Base-by-base conservation (phyloP, 1,140 invertebrate genomes). In the Bicyclus anynana region DNA sequence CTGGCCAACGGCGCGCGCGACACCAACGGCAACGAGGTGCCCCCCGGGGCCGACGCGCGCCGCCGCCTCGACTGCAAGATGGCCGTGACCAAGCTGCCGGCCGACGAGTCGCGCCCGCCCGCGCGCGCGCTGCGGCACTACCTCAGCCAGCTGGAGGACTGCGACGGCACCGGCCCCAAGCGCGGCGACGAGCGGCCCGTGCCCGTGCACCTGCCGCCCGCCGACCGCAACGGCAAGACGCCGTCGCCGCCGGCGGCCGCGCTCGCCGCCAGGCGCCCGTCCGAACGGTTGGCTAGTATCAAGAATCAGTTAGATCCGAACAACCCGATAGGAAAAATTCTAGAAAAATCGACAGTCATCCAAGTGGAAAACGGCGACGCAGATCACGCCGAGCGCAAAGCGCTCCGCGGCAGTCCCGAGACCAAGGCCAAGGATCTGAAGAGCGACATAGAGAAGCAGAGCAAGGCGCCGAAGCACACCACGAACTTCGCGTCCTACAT, bases 401-500 rank as follows among this genome's bases (percentile, higher is more conserved):
- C 70, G 58, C n/a, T 69, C 13, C 53, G 72, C 27, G 65, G 58
- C 53, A 76, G 72, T 58, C 65, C 74, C 4, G 77, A 87, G 57
- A 62, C 68, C 10, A 73, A 74, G 53, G 54, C 63, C 35, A 87
- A 79, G 63, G 74, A 79, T 51, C 37, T 89, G 5, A 89, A 85
- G 61, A 89, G 74, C 18, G 88, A 89, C 64, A 87, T 89, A 54
- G 85, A 89, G 13, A 89, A 87, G 40, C 83, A 88, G 64, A 76
- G 79, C 2, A 84, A 84, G 65, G 63, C 74, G 13, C 77, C 83
- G 10, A 89, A 89, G 60, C 87, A 90, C 37, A 89, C 87, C 1
- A 89, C 89, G 21, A 90, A 91, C 67, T 91, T 91, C 59, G 90
- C 91, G 48, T 91, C 90, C 3, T 92, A 91, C 62, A 92, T 92